Evolutionary conservation across 2,113 vertebrate species (phyloP).

Genomic region (Rutilus rutilus): DNA sequence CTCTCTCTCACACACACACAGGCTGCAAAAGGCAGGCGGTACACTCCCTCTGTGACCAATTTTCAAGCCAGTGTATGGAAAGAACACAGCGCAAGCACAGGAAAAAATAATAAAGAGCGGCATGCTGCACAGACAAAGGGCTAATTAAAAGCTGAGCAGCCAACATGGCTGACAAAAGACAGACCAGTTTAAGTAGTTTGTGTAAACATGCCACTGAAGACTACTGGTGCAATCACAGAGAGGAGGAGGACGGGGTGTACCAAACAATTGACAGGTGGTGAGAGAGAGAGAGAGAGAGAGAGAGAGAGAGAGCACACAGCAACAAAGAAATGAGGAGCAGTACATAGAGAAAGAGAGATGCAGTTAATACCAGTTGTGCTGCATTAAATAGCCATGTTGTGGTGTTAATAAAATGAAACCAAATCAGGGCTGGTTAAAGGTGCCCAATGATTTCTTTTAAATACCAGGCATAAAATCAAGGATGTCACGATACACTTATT

Average conservation of each 20-base stretch:
- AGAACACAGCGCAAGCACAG: not conserved
- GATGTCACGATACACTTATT: not conserved
- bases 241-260: not conserved
- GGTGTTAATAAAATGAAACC: not conserved
- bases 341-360: not conserved
- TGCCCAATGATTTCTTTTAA: not conserved
- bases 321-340: not conserved
- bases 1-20: not conserved
- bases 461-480: not conserved
- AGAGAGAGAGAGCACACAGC: constrained; percentile 10
- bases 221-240: not conserved
- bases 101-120: constrained; percentile 12
- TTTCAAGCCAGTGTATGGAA: constrained; percentile 40
- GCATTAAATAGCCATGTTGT: constrained; percentile 20
- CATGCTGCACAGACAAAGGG: constrained; percentile 37
- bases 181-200: constrained; percentile 44
- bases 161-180: constrained; percentile 34
- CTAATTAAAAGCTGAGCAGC: constrained; percentile 53
- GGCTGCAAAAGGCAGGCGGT: not conserved
- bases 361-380: not conserved
- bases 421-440: not conserved
- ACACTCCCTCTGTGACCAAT: constrained; percentile 54
- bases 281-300: constrained; percentile 27
- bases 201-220: constrained; percentile 47
- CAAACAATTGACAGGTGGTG: constrained; percentile 25